A percentile compares a stretch with the other conserved stretches of the same genome.
Evolutionary conservation across 2,113 vertebrate genomes (phyloP).

Genomic region (Aptenodytes patagonicus): DNA sequence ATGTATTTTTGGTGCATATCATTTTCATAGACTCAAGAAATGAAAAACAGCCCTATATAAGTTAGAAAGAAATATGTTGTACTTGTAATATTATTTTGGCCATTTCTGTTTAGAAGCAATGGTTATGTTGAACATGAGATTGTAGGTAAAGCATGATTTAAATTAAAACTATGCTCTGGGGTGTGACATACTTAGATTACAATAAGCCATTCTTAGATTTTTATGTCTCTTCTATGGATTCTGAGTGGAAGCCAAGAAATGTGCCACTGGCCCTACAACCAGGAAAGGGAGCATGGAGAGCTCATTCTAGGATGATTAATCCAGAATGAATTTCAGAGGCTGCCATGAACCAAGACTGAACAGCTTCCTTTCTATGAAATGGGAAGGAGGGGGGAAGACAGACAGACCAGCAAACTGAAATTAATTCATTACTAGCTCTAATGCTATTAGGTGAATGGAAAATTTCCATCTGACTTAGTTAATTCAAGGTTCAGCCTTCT

Average conservation of each 20-base stretch:
- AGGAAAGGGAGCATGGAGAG: not conserved
- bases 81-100: not conserved
- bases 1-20: not conserved
- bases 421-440: not conserved
- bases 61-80: not conserved
- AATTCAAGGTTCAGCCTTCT: not conserved
- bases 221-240: not conserved
- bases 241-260: not conserved
- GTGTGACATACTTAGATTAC: not conserved
- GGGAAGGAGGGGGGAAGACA: not conserved
- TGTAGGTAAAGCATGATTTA: not conserved
- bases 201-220: not conserved
- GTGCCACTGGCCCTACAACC: accelerated
- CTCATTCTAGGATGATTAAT: not conserved
- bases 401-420: not conserved
- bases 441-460: not conserved
- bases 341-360: not conserved
- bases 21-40: not conserved
- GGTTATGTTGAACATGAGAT: not conserved
- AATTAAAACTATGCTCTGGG: not conserved
- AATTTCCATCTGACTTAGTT: not conserved
- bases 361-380: not conserved
- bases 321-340: not conserved
- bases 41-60: not conserved
- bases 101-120: not conserved